Evolutionary conservation across 2,113 vertebrate genomes (phyloP), one percentile per base, ranked within the genome.

Genomic region (Sturnira hondurensis): DNA sequence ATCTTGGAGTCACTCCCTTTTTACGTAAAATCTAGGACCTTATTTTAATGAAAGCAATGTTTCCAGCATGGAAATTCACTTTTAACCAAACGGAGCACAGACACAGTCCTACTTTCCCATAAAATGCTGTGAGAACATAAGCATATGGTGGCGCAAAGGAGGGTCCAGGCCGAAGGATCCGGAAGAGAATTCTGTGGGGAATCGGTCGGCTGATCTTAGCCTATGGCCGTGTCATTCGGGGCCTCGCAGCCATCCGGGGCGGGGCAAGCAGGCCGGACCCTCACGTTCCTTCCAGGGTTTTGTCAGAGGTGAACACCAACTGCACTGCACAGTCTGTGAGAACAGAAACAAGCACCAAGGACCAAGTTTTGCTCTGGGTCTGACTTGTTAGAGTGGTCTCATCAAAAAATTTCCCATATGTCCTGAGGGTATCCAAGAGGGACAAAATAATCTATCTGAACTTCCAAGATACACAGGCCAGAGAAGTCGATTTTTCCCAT

Each of bases 1-100:
- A 65, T 36, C 74, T 91, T 56, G 43, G 54, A 96, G 67, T 94
- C 95, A 63, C 28, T 85, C 94, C n/a, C 65, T 96, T 97, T 96
- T 86, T 50, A 68, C 58, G 41, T 87, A 68, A 96, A 93, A 89
- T 36, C 82, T 36, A 91, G 74, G 54, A 52, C 4, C 50, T 78
- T 82, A 86, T 92, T 92, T 91, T 93, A 76, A 65, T 61, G 54
- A 84, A 85, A 63, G 54, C 52, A 85, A 78, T 38, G 3, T 87
- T 95, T 95, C 84, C 71, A 93, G 47, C 8, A 28, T 54, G 63
- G 68, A 94, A 96, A 94, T 89, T 24, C n/a, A 78, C 43, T 74
- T 63, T 68, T 80, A 54, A 70, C 50, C 56, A 61, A 90, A 61
- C 36, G 47, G 16, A 83, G 26, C 4, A 38, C 33, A 67, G n/a